Evolutionary conservation across 1,140 invertebrate species (phyloP).

Genomic region (Linepithema humile): DNA sequence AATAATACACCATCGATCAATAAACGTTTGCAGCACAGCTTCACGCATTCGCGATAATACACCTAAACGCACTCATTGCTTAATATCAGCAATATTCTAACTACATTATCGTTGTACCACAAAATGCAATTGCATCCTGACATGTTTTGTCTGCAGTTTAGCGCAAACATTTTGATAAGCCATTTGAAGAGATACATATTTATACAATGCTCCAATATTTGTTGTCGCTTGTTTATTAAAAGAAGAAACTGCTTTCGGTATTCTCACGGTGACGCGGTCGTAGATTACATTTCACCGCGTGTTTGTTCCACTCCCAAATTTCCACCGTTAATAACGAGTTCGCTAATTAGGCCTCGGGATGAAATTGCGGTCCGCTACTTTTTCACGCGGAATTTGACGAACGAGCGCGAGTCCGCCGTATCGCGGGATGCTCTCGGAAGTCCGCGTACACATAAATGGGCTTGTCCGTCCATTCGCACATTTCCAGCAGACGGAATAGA

Average conservation of each 20-base stretch:
- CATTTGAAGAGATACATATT: neutral
- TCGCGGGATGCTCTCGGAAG: slow-evolving; percentile 37
- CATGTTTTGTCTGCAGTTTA: neutral
- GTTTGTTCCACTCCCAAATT: neutral
- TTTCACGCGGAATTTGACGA: slow-evolving; percentile 42
- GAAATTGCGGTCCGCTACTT: slow-evolving; percentile 28
- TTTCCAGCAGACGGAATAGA: slow-evolving; percentile 63
- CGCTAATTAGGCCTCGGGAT: slow-evolving; percentile 29
- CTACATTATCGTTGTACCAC: slow-evolving; percentile 38
- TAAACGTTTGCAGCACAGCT: slow-evolving; percentile 25
- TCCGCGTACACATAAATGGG: slow-evolving; percentile 48
- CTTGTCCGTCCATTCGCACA: slow-evolving; percentile 53
- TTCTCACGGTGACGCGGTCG: no score
- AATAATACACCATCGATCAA: slow-evolving; percentile 43
- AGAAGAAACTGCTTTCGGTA: no score
- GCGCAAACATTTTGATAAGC: neutral
- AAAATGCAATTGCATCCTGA: slow-evolving; percentile 33
- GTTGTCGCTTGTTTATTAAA: no score
- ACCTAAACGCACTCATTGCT: slow-evolving; percentile 44
- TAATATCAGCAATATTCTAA: slow-evolving; percentile 47
- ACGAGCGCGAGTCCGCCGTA: slow-evolving; percentile 18
- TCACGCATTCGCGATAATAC: slow-evolving; percentile 36
- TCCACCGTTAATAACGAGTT: neutral
- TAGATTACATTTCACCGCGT: neutral
- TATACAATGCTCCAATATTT: neutral